Evolutionary conservation across 2,113 vertebrate species (phyloP).

Genomic region (Rissa tridactyla): DNA sequence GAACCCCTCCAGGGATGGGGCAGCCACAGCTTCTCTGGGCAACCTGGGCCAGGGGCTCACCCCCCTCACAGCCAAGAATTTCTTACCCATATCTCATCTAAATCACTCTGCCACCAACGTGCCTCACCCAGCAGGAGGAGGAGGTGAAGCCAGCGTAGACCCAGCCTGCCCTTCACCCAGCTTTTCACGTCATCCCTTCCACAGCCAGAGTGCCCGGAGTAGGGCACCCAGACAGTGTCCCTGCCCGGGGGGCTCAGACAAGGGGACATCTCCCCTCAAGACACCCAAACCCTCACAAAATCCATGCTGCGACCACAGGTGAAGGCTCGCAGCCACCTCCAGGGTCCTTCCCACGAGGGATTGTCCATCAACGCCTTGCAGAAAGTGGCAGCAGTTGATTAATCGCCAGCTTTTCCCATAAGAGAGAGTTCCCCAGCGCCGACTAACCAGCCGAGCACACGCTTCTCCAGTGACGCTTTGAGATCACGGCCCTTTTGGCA

Average conservation of each 20-base stretch:
- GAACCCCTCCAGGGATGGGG: background rate
- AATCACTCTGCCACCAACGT: background rate
- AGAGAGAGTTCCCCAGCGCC: background rate
- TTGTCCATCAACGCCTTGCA: background rate
- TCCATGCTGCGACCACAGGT: fast-evolving
- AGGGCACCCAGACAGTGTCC: background rate
- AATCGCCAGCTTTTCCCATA: background rate
- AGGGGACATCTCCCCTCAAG: background rate
- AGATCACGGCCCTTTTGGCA: background rate
- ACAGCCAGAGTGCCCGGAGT: too few species aligned
- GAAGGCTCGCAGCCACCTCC: background rate
- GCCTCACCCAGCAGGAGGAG: background rate
- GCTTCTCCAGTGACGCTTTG: background rate
- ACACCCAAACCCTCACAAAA: background rate
- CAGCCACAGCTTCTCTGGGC: background rate
- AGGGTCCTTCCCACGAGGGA: background rate
- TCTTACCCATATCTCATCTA: too few species aligned
- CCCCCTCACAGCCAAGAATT: background rate
- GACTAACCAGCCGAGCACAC: background rate
- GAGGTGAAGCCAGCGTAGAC: background rate
- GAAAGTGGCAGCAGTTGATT: background rate
- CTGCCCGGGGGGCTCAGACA: background rate
- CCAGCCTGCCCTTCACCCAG: background rate
- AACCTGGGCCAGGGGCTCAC: background rate
- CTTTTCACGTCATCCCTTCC: too few species aligned